Base-by-base conservation (phyloP, 2,888 invertebrate genomes). In the Dyspetes luteomarginatus region DNA sequence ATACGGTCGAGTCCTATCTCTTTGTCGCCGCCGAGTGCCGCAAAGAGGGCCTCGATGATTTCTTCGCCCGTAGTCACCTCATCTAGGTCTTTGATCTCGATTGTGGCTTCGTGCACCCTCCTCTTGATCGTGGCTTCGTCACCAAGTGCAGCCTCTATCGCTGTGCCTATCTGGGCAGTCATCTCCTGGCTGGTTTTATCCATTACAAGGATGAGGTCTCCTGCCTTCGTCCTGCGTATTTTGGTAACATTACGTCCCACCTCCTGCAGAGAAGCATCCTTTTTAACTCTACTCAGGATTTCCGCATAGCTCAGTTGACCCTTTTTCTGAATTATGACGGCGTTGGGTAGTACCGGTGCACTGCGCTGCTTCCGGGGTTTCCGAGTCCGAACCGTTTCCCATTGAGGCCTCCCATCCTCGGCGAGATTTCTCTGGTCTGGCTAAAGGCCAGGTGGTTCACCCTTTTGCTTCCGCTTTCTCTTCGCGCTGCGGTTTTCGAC, bases 81-180 rank as follows among this genome's bases (percentile, higher is more conserved):
- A 41, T 82, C 81, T 0, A 78, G 28, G 41, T 84, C 82, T n/a
- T 65, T 52, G 12, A 84, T 81, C 19, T 84, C 82, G 19, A 84
- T 5, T 1, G 4, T n/a, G 1, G 71, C 74, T 17, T 82, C 52
- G 1, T 71, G 83, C 3, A 30, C 58, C 48, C 73, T 64, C 26
- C 81, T 41, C 17, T 58, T 71, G 1, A 82, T 81, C n/a, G 50
- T 48, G 0, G 83, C 79, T 0, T 75, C 60, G 3, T 69, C 64
- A 55, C 36, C 30, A 5, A 81, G 65, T 1, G 41, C 9, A n/a
- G 7, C 62, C 17, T 17, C 58, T 0, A 81, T 76, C 0, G 58
- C 7, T 56, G 56, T 58, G 7, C 52, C 52, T 9, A 78, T 15
- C 5, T 41, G 65, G n/a, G 62, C 22, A 28, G 65, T 68, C 43